Evolutionary conservation across 2,888 invertebrate genomes (phyloP).

Genomic region (Iselma pallidipennis): DNA sequence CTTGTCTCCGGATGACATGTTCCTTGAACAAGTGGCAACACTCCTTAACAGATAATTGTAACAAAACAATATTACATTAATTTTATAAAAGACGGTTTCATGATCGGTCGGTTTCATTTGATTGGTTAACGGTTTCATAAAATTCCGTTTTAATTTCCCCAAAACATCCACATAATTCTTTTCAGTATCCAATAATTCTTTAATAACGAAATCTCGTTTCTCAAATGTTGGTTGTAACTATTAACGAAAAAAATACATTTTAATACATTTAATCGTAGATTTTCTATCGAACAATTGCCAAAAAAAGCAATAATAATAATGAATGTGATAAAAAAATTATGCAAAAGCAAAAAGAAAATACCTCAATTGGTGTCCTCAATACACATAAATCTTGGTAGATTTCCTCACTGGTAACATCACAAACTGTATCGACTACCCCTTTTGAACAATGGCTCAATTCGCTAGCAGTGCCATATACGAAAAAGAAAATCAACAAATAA

Average conservation of each 20-base stretch:
- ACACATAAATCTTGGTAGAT: slow-evolving; percentile 94
- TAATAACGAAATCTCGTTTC: slow-evolving; percentile 90
- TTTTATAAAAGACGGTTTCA: slow-evolving; percentile 84
- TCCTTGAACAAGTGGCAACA: slow-evolving; percentile 5
- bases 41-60: slow-evolving; percentile 5
- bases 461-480: slow-evolving; percentile 31
- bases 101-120: slow-evolving; percentile 76
- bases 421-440: slow-evolving; percentile 32
- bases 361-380: slow-evolving; percentile 54
- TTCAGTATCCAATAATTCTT: slow-evolving; percentile 95
- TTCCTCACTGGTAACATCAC: slow-evolving; percentile 76
- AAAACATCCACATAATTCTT: slow-evolving; percentile 95
- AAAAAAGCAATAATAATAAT: background rate
- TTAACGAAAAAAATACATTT: background rate
- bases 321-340: slow-evolving; percentile 4
- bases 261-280: too few species aligned
- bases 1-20: too few species aligned
- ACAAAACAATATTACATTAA: slow-evolving; percentile 67
- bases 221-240: slow-evolving; percentile 60
- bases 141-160: slow-evolving; percentile 78
- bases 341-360: slow-evolving; percentile 33
- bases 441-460: slow-evolving; percentile 32
- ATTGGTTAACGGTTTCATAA: slow-evolving; percentile 72
- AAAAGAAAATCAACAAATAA: slow-evolving; percentile 46
- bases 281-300: too few species aligned